These are phyloP conservation scores for Peromyscus polionotus DNA, from an alignment of 2,113 vertebrate genomes.

Conservation along the genomic window DNA sequence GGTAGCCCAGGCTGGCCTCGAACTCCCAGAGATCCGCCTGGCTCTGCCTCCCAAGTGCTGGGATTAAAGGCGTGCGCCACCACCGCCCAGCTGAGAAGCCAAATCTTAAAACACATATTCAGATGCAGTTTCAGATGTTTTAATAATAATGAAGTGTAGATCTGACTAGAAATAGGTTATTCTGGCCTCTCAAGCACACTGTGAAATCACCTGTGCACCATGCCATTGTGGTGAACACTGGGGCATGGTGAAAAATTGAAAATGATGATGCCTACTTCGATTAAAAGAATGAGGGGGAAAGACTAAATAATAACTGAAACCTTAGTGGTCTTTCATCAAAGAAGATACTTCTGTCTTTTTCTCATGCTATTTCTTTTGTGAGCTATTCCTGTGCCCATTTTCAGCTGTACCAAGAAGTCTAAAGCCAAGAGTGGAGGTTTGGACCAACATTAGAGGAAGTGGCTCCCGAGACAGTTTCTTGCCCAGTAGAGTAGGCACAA, in stretches of 20 bases:
- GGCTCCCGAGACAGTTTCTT: background rate
- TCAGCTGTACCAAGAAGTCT: background rate
- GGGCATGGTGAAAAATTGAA: background rate
- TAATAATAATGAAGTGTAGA: background rate
- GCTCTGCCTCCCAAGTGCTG: no score
- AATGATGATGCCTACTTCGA: background rate
- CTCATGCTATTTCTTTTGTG: background rate
- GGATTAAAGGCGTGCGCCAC: no score
- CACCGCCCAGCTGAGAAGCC: background rate
- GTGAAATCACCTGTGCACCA: background rate
- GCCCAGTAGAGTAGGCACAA: background rate
- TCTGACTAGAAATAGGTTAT: background rate
- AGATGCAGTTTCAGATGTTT: background rate
- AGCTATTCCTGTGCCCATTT: background rate
- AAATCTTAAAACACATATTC: slow-evolving; percentile 16
- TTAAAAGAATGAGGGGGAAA: background rate
- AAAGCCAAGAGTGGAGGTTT: background rate
- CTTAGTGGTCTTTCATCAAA: background rate
- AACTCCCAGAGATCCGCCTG: no score
- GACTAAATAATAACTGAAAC: background rate
- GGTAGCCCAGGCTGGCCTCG: no score
- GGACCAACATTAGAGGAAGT: no score
- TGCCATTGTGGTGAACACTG: background rate
- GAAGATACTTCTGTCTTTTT: background rate
- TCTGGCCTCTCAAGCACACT: background rate